These are phyloP conservation scores for Augochlorella aurata DNA, from an alignment of 2,888 invertebrate genomes.

Conservation along the genomic window DNA sequence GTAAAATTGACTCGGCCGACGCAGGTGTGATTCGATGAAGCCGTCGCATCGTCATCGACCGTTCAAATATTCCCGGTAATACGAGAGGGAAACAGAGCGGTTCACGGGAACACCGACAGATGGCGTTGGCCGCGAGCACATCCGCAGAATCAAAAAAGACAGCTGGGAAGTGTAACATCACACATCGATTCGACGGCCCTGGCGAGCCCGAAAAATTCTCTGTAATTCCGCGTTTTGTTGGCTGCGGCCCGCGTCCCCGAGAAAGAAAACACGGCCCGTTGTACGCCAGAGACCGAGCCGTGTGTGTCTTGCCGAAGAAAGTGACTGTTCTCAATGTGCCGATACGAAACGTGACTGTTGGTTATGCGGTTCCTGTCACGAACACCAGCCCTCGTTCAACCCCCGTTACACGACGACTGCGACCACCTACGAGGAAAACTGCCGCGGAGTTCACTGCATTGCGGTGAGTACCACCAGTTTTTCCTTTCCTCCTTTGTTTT, in stretches of 20 bases:
- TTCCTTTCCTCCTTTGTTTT: slow-evolving; percentile 5
- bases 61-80: slow-evolving; percentile 51
- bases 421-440: slow-evolving; percentile 67
- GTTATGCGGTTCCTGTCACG: slow-evolving; percentile 75
- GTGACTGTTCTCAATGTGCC: slow-evolving; percentile 56
- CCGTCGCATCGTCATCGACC: background rate
- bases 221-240: slow-evolving; percentile 58
- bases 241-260: slow-evolving; percentile 28
- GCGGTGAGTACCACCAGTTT: slow-evolving; percentile 72
- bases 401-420: slow-evolving; percentile 69
- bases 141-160: slow-evolving; percentile 80
- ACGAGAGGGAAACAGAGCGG: background rate
- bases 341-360: slow-evolving; percentile 67
- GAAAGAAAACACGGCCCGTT: slow-evolving; percentile 24
- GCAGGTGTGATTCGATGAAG: no score
- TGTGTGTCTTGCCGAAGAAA: slow-evolving; percentile 62
- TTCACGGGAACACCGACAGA: slow-evolving; percentile 57
- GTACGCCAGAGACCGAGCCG: slow-evolving; percentile 39
- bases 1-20: no score
- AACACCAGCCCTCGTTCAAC: slow-evolving; percentile 72
- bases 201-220: slow-evolving; percentile 69
- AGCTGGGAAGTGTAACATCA: slow-evolving; percentile 79
- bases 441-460: slow-evolving; percentile 74
- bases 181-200: slow-evolving; percentile 78
- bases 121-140: slow-evolving; percentile 67